These are phyloP conservation scores for Heteromurus nitidus DNA, from an alignment of 2,888 invertebrate species.

Conservation along the genomic window DNA sequence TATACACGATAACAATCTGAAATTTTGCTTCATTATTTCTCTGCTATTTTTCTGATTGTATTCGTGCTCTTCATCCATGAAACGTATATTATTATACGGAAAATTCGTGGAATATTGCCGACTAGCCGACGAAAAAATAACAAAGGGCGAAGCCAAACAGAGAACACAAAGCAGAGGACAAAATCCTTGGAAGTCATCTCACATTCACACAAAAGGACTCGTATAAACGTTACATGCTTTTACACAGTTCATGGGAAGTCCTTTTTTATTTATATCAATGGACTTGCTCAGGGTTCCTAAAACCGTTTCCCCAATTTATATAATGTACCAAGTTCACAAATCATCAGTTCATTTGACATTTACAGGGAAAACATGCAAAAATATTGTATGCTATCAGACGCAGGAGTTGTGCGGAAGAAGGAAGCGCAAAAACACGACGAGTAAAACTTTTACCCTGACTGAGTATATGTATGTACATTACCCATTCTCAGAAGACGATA, in stretches of 20 bases:
- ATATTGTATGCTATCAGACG: constrained; percentile 30
- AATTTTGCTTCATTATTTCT: background rate
- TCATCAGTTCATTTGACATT: constrained; percentile 64
- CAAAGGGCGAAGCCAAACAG: too few species aligned
- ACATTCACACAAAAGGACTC: background rate
- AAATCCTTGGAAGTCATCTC: background rate
- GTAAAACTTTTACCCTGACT: too few species aligned
- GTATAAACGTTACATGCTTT: too few species aligned
- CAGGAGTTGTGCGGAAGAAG: background rate
- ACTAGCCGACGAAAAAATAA: too few species aligned
- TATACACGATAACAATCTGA: background rate
- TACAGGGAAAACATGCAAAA: constrained; percentile 63
- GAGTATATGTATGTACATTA: constrained; percentile 23
- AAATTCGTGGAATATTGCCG: too few species aligned
- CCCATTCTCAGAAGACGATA: constrained; percentile 13
- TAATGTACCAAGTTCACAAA: constrained; percentile 59
- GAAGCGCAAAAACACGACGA: too few species aligned
- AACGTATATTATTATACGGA: too few species aligned
- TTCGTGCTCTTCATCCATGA: constrained; percentile 10
- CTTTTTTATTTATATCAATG: too few species aligned
- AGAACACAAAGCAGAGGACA: background rate
- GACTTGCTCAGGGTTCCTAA: background rate
- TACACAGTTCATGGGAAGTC: too few species aligned
- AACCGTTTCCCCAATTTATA: constrained; percentile 38
- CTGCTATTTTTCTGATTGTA: background rate